These are phyloP conservation scores for Pleuronectes platessa DNA, from an alignment of 2,113 vertebrate genomes.

Conservation along the genomic window DNA sequence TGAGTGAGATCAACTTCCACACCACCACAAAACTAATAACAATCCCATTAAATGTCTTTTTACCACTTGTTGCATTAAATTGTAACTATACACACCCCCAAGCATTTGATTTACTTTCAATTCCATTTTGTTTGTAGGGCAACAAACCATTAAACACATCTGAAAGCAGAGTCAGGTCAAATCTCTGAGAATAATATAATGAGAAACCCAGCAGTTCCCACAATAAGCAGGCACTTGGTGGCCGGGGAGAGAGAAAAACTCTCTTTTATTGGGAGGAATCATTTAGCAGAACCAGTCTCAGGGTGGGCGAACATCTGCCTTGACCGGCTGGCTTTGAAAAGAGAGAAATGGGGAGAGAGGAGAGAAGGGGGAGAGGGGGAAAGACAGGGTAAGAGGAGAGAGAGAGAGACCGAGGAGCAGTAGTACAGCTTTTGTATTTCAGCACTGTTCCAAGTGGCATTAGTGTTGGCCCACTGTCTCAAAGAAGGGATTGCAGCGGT, in stretches of 20 bases:
- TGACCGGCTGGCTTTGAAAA: neutral
- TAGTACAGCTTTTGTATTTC: neutral
- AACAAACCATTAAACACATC: neutral
- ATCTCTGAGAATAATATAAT: neutral
- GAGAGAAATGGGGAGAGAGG: neutral
- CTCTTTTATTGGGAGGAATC: neutral
- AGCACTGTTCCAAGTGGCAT: neutral
- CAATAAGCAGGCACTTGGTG: neutral
- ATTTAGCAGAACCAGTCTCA: neutral
- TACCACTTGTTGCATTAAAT: conserved; percentile 6
- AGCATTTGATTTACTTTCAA: neutral
- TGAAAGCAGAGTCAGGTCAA: neutral
- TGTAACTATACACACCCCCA: neutral
- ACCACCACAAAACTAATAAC: conserved; percentile 19
- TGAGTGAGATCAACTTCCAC: conserved; percentile 2
- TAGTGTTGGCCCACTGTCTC: neutral
- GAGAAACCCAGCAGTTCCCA: neutral
- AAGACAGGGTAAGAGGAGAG: neutral
- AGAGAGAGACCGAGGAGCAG: neutral
- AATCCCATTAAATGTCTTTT: conserved; percentile 38
- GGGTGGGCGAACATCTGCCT: neutral
- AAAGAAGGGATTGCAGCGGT: neutral
- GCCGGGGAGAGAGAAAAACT: neutral
- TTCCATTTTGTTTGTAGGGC: neutral
- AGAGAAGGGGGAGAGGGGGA: neutral